Conservation (phyloP, 2,113 vertebrate species). For the Hypanus sabinus region DNA sequence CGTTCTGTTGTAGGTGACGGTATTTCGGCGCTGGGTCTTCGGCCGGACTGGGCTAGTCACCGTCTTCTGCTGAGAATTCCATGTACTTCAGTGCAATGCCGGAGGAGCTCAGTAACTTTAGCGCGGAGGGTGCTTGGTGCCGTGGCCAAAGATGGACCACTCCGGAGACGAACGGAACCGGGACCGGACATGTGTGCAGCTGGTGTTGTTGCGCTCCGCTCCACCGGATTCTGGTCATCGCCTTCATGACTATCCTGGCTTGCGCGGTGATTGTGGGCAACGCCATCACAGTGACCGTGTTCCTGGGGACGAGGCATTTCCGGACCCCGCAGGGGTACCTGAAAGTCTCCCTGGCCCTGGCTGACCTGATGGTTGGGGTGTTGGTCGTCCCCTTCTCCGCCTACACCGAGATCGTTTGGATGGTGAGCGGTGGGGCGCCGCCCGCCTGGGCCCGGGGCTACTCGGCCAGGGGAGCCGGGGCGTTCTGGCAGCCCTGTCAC, state of each 20-base stretch:
- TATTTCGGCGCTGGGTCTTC: neutral
- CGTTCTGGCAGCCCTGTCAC: conserved; percentile 61
- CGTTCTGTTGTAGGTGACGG: neutral
- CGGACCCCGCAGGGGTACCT: conserved; percentile 67
- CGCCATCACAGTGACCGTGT: conserved; percentile 63
- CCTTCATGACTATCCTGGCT: conserved; percentile 64
- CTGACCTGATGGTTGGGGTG: conserved; percentile 67
- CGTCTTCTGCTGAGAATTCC: neutral
- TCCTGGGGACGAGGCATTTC: conserved; percentile 62
- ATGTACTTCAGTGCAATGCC: neutral
- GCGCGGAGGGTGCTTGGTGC: neutral
- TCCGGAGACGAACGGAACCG: too few species aligned
- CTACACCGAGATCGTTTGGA: conserved; percentile 64
- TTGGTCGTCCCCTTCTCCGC: conserved; percentile 68
- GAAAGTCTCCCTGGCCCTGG: conserved; percentile 69
- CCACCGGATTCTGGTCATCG: conserved; percentile 50
- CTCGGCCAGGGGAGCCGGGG: conserved; percentile 38
- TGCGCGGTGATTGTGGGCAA: conserved; percentile 67
- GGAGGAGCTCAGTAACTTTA: neutral
- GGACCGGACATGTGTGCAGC: neutral
- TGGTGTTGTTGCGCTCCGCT: conserved; percentile 55
- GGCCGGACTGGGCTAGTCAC: neutral
- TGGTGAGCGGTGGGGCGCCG: conserved; percentile 53
- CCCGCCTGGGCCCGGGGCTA: conserved; percentile 51
- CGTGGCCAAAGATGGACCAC: neutral